phyloP scores from a whole-genome alignment of 2,797 vertebrate species.

The Phrynocephalus forsythii region DNA sequence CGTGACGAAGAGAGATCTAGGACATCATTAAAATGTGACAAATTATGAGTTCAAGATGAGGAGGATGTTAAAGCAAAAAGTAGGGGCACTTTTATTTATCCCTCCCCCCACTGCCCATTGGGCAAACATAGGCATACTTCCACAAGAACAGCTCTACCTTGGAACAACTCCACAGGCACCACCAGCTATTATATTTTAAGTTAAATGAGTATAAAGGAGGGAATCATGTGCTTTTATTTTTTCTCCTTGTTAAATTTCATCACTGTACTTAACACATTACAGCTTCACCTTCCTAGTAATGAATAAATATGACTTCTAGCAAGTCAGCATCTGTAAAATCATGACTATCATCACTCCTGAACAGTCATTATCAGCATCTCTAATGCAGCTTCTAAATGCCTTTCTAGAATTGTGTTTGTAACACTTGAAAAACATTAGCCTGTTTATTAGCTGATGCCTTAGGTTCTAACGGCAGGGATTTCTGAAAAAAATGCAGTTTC shows the following conservation, averaged over 20 bases:
- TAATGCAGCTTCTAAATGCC: conserved; percentile 38
- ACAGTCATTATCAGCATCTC: conserved; percentile 22
- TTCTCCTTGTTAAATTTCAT: conserved; percentile 23
- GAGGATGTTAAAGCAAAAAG: not conserved
- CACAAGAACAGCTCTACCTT: not conserved
- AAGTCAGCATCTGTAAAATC: conserved; percentile 45
- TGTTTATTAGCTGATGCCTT: not conserved
- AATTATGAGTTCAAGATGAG: not conserved
- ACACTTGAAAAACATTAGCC: conserved; percentile 17
- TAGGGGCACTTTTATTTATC: not conserved
- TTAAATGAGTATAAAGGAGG: not conserved
- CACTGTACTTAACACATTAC: conserved; percentile 3
- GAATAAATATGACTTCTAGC: conserved; percentile 45
- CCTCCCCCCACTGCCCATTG: not conserved
- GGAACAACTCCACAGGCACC: not conserved
- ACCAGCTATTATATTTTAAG: not conserved
- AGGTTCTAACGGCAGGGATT: not conserved
- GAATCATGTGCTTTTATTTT: not conserved
- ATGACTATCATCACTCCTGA: conserved; percentile 30
- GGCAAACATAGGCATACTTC: not conserved
- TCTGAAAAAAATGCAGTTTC: conserved; percentile 17
- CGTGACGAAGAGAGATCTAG: not conserved
- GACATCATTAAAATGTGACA: not conserved
- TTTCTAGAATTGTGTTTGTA: conserved; percentile 14
- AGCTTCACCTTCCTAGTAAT: conserved; percentile 38